phyloP scores from a whole-genome alignment of 2,888 invertebrate species.

The Sarcophaga subvicina region DNA sequence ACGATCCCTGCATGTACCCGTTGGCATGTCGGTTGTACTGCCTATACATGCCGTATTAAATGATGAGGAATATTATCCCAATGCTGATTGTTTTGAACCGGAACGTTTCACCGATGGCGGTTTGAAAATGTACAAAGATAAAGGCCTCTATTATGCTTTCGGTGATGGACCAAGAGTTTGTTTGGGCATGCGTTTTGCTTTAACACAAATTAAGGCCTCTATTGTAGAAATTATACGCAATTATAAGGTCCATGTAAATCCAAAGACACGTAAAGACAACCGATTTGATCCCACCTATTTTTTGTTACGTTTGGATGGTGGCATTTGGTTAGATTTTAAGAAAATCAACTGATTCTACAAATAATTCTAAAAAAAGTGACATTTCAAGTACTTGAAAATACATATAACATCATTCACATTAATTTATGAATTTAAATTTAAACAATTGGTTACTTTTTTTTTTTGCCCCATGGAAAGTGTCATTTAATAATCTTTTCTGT shows the following conservation, averaged over 20 bases:
- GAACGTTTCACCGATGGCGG: constrained; percentile 75
- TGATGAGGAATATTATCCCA: constrained; percentile 75
- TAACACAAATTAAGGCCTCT: constrained; percentile 78
- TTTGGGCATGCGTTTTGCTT: constrained; percentile 78
- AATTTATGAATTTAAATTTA: no score
- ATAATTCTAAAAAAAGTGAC: background rate
- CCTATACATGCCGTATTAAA: constrained; percentile 74
- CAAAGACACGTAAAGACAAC: constrained; percentile 77
- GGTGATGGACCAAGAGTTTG: constrained; percentile 69
- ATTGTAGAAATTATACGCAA: constrained; percentile 77
- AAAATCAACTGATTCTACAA: constrained; percentile 30
- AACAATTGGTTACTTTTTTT: no score
- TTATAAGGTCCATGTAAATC: constrained; percentile 77
- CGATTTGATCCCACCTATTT: constrained; percentile 73
- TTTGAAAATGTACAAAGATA: constrained; percentile 65
- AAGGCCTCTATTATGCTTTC: constrained; percentile 61
- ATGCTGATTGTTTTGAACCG: constrained; percentile 74
- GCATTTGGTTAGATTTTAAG: constrained; percentile 71
- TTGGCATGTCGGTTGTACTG: constrained; percentile 72
- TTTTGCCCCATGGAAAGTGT: no score
- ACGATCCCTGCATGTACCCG: constrained; percentile 71
- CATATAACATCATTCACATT: no score
- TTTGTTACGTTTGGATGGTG: constrained; percentile 74
- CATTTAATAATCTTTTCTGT: no score
- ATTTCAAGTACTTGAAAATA: no score